A percentile compares a stretch with the other conserved stretches of the same genome.
These are phyloP conservation scores for Steinernema carpocapsae DNA, from an alignment of 2,888 invertebrate species.

Conservation along the genomic window DNA sequence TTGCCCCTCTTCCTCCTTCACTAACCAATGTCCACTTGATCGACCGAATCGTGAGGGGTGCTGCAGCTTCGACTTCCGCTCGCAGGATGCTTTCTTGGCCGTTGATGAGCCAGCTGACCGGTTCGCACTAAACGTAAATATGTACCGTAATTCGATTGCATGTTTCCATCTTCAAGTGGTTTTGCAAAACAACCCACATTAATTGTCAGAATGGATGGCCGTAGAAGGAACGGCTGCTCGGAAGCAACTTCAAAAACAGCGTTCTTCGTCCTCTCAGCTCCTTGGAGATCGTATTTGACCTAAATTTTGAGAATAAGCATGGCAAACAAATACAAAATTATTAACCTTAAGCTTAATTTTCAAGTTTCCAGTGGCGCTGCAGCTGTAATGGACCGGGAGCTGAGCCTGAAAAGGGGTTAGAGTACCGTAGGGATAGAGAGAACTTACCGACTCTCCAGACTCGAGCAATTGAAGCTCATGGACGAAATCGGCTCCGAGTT, in stretches of 20 bases:
- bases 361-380: background rate
- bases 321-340: background rate
- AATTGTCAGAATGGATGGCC: constrained; percentile 7
- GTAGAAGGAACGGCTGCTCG: constrained; percentile 16
- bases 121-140: constrained; percentile 13
- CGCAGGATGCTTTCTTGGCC: constrained; percentile 17
- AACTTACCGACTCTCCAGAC: background rate
- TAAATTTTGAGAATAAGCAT: background rate
- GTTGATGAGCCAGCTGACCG: constrained; percentile 13
- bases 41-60: background rate
- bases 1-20: too few species aligned
- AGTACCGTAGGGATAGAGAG: background rate
- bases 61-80: constrained; percentile 16
- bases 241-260: background rate
- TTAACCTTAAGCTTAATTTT: background rate
- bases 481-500: background rate
- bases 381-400: background rate
- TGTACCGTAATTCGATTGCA: background rate
- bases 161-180: background rate
- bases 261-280: background rate
- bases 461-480: background rate
- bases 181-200: constrained; percentile 16
- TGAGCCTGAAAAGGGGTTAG: background rate
- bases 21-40: constrained; percentile 29
- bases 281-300: background rate